Conservation (phyloP, 2,113 vertebrate species). For the Pseudorectes ferrugineus region DNA sequence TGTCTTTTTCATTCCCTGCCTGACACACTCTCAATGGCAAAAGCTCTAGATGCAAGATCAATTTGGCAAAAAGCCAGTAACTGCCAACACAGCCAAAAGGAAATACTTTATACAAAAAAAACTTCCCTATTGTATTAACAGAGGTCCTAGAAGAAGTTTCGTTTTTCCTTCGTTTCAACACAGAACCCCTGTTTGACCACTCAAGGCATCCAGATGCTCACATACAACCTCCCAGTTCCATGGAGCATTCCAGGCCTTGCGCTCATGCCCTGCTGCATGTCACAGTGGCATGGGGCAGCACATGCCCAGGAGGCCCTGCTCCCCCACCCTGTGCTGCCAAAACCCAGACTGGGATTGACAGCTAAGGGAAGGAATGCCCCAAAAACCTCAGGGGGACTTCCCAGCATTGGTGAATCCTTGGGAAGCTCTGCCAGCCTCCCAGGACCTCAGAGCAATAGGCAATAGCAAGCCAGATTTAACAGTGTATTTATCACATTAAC, state of each 20-base stretch:
- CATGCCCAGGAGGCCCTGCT: neutral
- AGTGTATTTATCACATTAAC: neutral
- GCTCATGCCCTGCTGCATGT: fast-evolving
- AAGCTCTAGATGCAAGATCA: neutral
- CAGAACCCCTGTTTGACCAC: neutral
- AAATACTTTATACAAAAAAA: neutral
- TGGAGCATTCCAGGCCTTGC: neutral
- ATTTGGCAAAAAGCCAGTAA: neutral
- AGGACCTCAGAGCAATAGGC: neutral
- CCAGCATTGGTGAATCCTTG: neutral
- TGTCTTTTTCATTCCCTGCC: neutral
- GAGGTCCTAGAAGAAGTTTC: neutral
- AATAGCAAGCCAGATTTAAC: neutral
- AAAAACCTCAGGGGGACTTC: neutral
- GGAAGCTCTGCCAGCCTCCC: neutral
- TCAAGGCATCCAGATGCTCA: neutral
- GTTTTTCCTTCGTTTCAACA: neutral
- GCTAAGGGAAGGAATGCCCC: neutral
- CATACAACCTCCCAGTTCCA: neutral
- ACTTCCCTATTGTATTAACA: neutral
- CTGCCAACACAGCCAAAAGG: neutral
- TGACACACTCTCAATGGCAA: neutral
- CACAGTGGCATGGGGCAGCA: fast-evolving
- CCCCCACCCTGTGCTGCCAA: neutral
- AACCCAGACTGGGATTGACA: neutral